Evolutionary conservation across 2,888 invertebrate species (phyloP).

Genomic region (Pyrgus malvae): DNA sequence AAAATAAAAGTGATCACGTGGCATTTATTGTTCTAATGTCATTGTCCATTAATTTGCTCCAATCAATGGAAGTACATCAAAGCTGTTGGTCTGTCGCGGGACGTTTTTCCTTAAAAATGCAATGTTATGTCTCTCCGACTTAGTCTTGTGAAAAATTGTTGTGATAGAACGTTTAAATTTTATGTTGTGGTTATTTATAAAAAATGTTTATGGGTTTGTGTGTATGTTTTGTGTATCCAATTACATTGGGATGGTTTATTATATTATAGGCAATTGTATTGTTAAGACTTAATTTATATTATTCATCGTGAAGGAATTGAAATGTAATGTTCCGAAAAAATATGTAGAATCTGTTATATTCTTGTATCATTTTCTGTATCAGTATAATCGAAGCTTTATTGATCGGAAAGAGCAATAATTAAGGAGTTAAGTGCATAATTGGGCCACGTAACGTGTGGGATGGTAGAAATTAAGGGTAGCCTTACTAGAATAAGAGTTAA

Average conservation of each 20-base stretch:
- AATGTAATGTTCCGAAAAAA: too few relatives aligned
- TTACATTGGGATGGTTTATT: not conserved
- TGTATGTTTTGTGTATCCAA: not conserved
- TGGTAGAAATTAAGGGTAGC: slow-evolving; percentile 77
- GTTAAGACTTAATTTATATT: not conserved
- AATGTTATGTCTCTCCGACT: too few relatives aligned
- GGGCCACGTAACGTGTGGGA: slow-evolving; percentile 51
- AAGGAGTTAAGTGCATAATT: slow-evolving; percentile 42
- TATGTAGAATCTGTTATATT: too few relatives aligned
- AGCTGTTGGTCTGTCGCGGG: too few relatives aligned
- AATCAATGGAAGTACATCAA: too few relatives aligned
- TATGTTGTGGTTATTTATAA: slow-evolving; percentile 1
- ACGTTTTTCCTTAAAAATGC: too few relatives aligned
- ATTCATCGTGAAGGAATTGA: not conserved
- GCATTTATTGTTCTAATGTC: too few relatives aligned
- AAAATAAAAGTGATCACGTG: too few relatives aligned
- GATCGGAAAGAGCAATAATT: slow-evolving; percentile 51
- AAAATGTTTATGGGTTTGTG: not conserved
- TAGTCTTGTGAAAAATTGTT: not conserved
- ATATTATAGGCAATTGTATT: not conserved
- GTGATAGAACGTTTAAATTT: not conserved
- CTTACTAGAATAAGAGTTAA: slow-evolving; percentile 76
- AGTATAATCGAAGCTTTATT: slow-evolving; percentile 20
- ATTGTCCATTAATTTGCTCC: too few relatives aligned
- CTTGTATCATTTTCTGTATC: too few relatives aligned